These are phyloP conservation scores for Arbacia lixula DNA, from an alignment of 53 echinoderm and acorn worm species.

Conservation along the genomic window DNA sequence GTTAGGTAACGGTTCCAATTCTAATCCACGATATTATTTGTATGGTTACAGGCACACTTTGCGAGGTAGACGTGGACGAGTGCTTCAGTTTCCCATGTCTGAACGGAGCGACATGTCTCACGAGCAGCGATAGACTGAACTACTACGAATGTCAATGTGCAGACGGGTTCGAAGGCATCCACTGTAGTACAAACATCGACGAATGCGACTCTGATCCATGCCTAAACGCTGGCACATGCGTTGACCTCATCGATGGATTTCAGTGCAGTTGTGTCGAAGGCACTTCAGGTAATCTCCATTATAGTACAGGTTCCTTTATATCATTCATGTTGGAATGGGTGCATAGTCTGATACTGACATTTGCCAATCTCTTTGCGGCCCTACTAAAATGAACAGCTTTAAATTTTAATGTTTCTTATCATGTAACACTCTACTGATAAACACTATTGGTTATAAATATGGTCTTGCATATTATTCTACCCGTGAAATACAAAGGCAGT, in stretches of 20 bases:
- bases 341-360: too few relatives aligned
- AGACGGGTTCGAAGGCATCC: constrained; percentile 5
- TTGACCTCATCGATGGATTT: neutral
- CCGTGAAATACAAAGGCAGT: too few relatives aligned
- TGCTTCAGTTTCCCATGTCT: constrained; percentile 52
- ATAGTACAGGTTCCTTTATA: too few relatives aligned
- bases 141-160: constrained; percentile 16
- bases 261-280: constrained; percentile 71
- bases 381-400: too few relatives aligned
- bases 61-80: constrained; percentile 53
- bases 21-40: too few relatives aligned
- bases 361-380: too few relatives aligned
- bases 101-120: constrained; percentile 42
- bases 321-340: too few relatives aligned
- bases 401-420: too few relatives aligned
- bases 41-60: neutral
- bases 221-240: constrained; percentile 12
- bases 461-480: too few relatives aligned
- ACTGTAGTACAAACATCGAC: constrained; percentile 10
- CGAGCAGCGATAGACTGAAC: neutral
- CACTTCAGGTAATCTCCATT: constrained; percentile 63
- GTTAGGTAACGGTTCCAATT: too few relatives aligned
- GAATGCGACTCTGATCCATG: constrained; percentile 25
- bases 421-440: too few relatives aligned
- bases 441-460: too few relatives aligned